phyloP scores from a whole-genome alignment of 2,113 vertebrate genomes.

The Pachycephala philippinensis region DNA sequence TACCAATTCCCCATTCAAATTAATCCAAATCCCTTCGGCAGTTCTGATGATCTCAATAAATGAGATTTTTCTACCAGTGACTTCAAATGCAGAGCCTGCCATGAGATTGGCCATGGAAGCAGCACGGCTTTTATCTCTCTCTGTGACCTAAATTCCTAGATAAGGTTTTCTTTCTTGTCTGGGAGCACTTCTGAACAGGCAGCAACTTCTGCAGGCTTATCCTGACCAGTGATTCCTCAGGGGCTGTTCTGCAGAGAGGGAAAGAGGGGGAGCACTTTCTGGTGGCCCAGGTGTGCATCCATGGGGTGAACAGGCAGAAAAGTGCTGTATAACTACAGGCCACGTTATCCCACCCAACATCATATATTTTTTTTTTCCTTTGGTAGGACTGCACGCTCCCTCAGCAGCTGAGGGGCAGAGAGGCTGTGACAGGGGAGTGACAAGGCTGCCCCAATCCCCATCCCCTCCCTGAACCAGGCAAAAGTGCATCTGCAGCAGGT shows the following conservation, averaged over 20 bases:
- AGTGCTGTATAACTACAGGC: background rate
- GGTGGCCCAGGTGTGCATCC: accelerated
- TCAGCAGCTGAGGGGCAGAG: background rate
- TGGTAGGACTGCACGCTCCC: background rate
- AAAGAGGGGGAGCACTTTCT: background rate
- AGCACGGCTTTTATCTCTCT: background rate
- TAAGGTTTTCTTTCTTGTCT: background rate
- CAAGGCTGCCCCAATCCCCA: background rate
- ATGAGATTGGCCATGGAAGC: background rate
- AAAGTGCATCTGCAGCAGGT: accelerated
- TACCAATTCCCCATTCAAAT: constrained; percentile 30
- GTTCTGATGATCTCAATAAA: background rate
- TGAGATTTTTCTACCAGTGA: constrained; percentile 13
- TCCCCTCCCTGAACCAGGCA: background rate
- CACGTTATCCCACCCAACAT: accelerated
- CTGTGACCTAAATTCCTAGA: background rate
- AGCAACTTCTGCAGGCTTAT: background rate
- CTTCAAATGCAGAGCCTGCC: constrained; percentile 20
- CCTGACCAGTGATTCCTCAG: background rate
- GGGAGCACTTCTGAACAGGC: background rate
- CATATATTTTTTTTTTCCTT: background rate
- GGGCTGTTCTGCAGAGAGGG: background rate
- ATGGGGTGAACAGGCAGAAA: background rate
- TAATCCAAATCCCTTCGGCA: constrained; percentile 17
- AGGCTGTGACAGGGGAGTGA: background rate